Conservation (phyloP, 2,797 vertebrate species). For the Lepidocolaptes lacrymiger region DNA sequence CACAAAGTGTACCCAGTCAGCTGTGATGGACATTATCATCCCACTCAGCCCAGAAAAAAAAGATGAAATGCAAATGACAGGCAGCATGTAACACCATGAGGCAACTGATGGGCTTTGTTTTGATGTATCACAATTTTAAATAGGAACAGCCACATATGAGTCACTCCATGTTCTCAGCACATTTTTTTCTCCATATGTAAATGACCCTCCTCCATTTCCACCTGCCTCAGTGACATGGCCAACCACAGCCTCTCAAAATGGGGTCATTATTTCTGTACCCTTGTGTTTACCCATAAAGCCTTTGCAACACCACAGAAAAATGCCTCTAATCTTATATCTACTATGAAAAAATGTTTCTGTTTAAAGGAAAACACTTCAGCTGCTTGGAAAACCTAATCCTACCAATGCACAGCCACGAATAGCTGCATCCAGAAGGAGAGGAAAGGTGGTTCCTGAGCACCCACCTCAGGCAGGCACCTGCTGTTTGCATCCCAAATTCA, state of each 20-base stretch:
- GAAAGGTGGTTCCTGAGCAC: neutral
- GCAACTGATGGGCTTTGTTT: neutral
- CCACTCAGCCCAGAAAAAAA: neutral
- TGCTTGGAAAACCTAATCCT: neutral
- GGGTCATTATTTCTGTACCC: neutral
- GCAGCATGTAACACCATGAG: neutral
- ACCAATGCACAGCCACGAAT: neutral
- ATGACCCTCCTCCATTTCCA: neutral
- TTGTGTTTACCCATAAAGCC: neutral
- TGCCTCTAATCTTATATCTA: neutral
- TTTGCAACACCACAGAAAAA: neutral
- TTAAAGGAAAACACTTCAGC: neutral
- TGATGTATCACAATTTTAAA: neutral
- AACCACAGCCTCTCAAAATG: neutral
- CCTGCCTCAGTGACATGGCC: neutral
- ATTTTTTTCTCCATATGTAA: neutral
- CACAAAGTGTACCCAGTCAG: neutral
- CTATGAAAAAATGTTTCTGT: neutral
- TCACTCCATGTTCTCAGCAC: neutral
- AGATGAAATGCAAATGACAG: neutral
- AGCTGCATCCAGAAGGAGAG: neutral
- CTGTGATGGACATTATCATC: neutral
- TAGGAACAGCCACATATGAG: neutral
- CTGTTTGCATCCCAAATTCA: neutral
- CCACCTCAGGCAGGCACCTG: neutral